These are phyloP conservation scores for Drosophila pandora DNA, from an alignment of 1,140 invertebrate species.

Conservation along the genomic window DNA sequence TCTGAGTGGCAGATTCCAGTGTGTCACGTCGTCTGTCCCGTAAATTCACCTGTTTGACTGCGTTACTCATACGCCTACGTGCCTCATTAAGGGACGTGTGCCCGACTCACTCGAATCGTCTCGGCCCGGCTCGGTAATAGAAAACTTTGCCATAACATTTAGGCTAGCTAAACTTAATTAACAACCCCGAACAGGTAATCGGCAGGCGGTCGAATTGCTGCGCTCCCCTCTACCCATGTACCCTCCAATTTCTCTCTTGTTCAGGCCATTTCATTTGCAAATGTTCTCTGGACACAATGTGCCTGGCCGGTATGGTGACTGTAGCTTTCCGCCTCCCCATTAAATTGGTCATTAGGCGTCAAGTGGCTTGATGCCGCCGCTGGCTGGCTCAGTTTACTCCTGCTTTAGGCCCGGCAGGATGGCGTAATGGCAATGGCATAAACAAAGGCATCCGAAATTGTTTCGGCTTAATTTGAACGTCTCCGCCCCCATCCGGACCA, in stretches of 20 bases:
- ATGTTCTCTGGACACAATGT: slow-evolving; percentile 57
- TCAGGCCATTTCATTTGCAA: slow-evolving; percentile 73
- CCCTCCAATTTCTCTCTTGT: slow-evolving; percentile 28
- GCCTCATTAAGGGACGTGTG: slow-evolving; percentile 70
- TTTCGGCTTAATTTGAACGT: slow-evolving; percentile 77
- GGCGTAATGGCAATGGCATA: slow-evolving; percentile 18
- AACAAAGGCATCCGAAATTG: slow-evolving; percentile 62
- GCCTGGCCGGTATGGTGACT: slow-evolving; percentile 5
- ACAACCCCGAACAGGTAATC: slow-evolving; percentile 74
- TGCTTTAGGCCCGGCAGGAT: slow-evolving; percentile 19
- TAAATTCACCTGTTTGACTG: slow-evolving; percentile 61
- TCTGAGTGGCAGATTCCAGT: slow-evolving; percentile 8
- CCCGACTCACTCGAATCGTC: neutral
- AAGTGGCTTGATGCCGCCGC: slow-evolving; percentile 61
- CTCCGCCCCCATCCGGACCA: slow-evolving; percentile 5
- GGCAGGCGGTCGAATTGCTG: slow-evolving; percentile 40
- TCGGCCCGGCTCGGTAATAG: slow-evolving; percentile 60
- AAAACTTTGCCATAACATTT: slow-evolving; percentile 80
- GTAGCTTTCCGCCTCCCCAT: slow-evolving; percentile 49
- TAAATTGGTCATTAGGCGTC: slow-evolving; percentile 81
- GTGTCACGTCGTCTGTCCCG: slow-evolving; percentile 48
- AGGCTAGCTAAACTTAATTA: slow-evolving; percentile 74
- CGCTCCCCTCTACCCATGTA: neutral
- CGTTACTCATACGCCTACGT: slow-evolving; percentile 80
- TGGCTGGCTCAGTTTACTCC: slow-evolving; percentile 14